These are phyloP conservation scores for Phyllostomus hastatus DNA, from an alignment of 2,113 vertebrate species.

Conservation along the genomic window DNA sequence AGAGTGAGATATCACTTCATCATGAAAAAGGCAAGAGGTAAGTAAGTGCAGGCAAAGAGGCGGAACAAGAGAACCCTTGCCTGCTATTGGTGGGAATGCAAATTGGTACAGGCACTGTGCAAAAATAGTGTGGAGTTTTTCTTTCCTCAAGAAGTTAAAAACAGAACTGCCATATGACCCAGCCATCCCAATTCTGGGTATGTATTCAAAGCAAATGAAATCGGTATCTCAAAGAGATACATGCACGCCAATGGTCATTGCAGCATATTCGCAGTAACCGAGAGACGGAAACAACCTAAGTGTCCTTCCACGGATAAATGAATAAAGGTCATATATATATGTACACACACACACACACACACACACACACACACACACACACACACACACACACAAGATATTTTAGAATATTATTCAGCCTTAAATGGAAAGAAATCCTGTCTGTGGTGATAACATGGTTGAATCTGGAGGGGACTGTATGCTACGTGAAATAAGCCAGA, in stretches of 20 bases:
- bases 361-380: neutral
- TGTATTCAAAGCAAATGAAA: neutral
- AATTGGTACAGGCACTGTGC: neutral
- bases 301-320: neutral
- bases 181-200: neutral
- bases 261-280: neutral
- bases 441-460: neutral
- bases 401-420: neutral
- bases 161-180: neutral
- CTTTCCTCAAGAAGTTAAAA: neutral
- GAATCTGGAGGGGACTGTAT: neutral
- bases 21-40: neutral
- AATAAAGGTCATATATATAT: too few relatives aligned
- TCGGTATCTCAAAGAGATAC: neutral
- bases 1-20: neutral
- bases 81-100: neutral
- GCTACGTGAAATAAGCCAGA: neutral
- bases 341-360: too few relatives aligned
- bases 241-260: neutral
- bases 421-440: neutral
- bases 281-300: neutral
- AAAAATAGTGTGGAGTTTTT: neutral
- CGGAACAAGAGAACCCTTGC: neutral
- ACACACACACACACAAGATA: too few relatives aligned
- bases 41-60: neutral